Conservation (phyloP, 2,797 vertebrate genomes). For the Parauchenoglanis ngamensis region DNA sequence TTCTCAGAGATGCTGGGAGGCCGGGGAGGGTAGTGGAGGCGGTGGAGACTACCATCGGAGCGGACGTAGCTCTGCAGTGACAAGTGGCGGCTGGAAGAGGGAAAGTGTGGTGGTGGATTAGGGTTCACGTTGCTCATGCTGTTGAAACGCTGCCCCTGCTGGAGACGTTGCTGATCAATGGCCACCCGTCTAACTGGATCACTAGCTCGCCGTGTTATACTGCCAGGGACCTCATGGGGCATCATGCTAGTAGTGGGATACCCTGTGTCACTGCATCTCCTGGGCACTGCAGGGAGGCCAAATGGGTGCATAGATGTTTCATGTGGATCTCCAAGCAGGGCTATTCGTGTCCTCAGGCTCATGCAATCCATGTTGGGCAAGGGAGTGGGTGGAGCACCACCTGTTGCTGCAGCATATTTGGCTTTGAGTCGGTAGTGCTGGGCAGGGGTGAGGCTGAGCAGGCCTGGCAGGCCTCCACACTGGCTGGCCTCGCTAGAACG, state of each 20-base stretch:
- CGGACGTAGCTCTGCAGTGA: constrained; percentile 63
- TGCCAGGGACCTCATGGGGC: constrained; percentile 76
- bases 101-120: constrained; percentile 4
- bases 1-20: constrained; percentile 86
- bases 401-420: constrained; percentile 86
- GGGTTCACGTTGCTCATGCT: constrained; percentile 76
- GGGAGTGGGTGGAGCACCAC: constrained; percentile 86
- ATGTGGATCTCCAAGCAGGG: constrained; percentile 69
- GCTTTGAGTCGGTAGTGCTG: constrained; percentile 90
- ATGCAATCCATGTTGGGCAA: constrained; percentile 83
- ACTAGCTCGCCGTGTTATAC: constrained; percentile 79
- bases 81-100: constrained; percentile 63
- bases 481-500: constrained; percentile 90
- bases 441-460: constrained; percentile 85
- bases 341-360: constrained; percentile 75
- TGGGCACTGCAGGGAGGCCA: constrained; percentile 64
- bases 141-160: constrained; percentile 81
- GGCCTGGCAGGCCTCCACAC: constrained; percentile 73
- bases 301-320: constrained; percentile 57
- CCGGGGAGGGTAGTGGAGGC: constrained; percentile 66
- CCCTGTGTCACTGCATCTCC: constrained; percentile 76
- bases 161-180: constrained; percentile 61
- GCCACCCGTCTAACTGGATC: constrained; percentile 80
- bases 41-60: constrained; percentile 63
- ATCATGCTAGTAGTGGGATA: constrained; percentile 69